These are phyloP conservation scores for Tinamus guttatus DNA, from an alignment of 2,113 vertebrate genomes.

Conservation along the genomic window DNA sequence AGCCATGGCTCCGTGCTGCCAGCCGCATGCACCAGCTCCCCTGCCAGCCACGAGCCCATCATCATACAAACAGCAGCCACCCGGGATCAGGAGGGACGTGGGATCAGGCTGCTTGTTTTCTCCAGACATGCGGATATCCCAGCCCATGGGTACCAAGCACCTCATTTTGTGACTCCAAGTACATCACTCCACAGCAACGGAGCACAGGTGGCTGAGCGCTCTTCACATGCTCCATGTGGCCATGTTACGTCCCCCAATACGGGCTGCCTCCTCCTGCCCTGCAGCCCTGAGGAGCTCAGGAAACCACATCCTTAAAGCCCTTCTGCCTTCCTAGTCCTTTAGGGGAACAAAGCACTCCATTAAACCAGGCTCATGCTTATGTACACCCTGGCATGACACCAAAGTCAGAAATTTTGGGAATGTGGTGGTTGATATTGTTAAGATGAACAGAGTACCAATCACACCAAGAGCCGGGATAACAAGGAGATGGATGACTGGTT, in stretches of 20 bases:
- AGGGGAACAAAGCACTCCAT: fast-evolving
- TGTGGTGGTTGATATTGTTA: background rate
- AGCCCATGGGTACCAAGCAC: background rate
- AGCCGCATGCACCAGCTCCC: background rate
- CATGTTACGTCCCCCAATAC: fast-evolving
- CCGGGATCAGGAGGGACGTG: fast-evolving
- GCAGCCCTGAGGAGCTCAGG: background rate
- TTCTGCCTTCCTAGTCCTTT: background rate
- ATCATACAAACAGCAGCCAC: background rate
- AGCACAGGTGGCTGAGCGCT: fast-evolving
- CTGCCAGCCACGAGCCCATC: background rate
- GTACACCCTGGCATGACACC: background rate
- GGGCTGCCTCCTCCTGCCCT: background rate
- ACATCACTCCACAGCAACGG: fast-evolving
- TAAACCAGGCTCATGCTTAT: background rate
- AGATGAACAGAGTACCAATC: background rate
- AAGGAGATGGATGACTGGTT: background rate
- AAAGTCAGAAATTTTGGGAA: background rate
- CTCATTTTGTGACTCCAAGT: background rate
- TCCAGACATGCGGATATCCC: background rate
- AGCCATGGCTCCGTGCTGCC: background rate
- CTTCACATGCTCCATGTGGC: background rate
- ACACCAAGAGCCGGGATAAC: background rate
- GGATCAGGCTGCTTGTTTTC: background rate
- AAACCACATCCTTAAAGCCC: background rate